Evolutionary conservation across 2,113 vertebrate species (phyloP).

Genomic region (Podarcis muralis): DNA sequence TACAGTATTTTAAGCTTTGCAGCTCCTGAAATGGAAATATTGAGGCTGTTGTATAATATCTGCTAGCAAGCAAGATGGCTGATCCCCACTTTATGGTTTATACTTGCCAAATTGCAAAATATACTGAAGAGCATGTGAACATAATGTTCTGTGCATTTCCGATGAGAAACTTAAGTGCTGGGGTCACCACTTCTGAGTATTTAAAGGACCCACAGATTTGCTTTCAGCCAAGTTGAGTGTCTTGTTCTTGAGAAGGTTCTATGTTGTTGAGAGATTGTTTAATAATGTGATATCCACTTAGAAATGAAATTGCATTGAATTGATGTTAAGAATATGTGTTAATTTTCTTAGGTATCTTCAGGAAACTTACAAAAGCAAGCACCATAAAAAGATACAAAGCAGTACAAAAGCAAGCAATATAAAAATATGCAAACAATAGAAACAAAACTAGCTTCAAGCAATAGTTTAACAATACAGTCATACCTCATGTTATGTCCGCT

Average conservation of each 20-base stretch:
- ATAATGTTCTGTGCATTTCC: neutral
- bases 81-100: neutral
- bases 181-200: neutral
- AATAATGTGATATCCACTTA: neutral
- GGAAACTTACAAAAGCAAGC: too few relatives aligned
- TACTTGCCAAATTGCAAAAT: neutral
- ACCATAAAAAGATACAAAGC: too few relatives aligned
- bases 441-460: too few relatives aligned
- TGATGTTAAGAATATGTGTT: too few relatives aligned
- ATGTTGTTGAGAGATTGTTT: neutral
- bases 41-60: conserved; percentile 31
- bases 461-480: too few relatives aligned
- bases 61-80: conserved; percentile 29
- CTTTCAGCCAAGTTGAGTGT: neutral
- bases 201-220: neutral
- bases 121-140: neutral
- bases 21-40: conserved; percentile 27
- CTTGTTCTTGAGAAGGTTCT: neutral
- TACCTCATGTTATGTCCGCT: too few relatives aligned
- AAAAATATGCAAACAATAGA: too few relatives aligned
- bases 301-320: too few relatives aligned
- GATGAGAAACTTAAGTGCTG: neutral
- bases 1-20: conserved; percentile 10
- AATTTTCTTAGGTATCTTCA: too few relatives aligned
- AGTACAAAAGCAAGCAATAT: too few relatives aligned